Percentiles rank a stretch among this genome's conserved stretches.
Conservation (phyloP, 2,797 vertebrate species). For the Hozukius guyotensis region DNA sequence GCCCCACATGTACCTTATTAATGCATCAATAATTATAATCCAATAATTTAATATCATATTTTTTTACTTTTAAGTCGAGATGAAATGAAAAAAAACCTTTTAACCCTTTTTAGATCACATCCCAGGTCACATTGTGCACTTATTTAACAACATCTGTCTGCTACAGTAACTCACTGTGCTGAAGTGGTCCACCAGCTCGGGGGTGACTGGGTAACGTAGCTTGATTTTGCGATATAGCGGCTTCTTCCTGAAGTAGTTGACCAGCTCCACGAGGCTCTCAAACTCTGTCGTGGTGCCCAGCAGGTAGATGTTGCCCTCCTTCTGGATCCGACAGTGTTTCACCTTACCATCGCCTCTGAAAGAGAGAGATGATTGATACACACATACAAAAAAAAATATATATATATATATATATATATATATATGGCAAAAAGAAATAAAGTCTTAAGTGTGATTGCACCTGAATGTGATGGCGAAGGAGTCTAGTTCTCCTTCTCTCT, state of each 20-base stretch:
- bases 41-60: background rate
- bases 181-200: constrained; percentile 91
- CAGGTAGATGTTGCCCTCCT: constrained; percentile 89
- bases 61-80: background rate
- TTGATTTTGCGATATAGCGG: constrained; percentile 95
- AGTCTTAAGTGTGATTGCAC: constrained; percentile 58
- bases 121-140: background rate
- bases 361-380: background rate
- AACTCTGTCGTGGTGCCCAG: constrained; percentile 95
- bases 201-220: constrained; percentile 94
- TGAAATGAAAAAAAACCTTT: background rate
- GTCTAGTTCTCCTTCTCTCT: constrained; percentile 86
- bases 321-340: constrained; percentile 95
- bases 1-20: background rate
- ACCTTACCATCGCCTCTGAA: constrained; percentile 93
- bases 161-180: constrained; percentile 79
- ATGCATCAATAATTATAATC: too few species aligned
- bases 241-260: constrained; percentile 92
- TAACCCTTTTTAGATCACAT: background rate
- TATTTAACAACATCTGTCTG: too few species aligned
- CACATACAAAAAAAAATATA: background rate
- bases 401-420: too few species aligned
- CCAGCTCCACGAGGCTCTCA: constrained; percentile 94
- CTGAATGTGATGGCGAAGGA: constrained; percentile 98
- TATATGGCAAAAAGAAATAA: background rate